Conservation (phyloP, 1,140 invertebrate species). For the Trinorchestia longiramus region DNA sequence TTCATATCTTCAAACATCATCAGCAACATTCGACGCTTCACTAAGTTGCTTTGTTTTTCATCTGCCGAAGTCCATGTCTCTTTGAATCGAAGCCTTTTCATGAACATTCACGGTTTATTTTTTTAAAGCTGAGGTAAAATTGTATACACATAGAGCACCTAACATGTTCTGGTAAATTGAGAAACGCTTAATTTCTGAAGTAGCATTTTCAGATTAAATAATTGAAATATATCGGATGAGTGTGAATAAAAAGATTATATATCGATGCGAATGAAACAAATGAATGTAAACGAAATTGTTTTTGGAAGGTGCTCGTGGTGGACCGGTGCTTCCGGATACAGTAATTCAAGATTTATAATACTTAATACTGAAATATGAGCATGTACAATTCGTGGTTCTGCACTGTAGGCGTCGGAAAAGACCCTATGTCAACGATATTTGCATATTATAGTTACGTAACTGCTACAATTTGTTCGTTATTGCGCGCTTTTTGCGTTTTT, state of each 20-base stretch:
- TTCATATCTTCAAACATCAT: slow-evolving; percentile 11
- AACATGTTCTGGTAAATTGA: neutral
- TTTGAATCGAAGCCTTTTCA: neutral
- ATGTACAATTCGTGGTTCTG: neutral
- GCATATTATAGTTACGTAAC: neutral
- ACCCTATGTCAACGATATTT: neutral
- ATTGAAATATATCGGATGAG: neutral
- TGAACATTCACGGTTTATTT: neutral
- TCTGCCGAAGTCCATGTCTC: neutral
- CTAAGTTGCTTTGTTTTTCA: neutral
- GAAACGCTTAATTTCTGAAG: neutral
- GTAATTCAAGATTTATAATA: neutral
- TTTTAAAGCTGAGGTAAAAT: neutral
- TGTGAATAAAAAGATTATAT: neutral
- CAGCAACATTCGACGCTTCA: neutral
- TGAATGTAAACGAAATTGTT: too few species aligned
- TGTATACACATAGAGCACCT: neutral
- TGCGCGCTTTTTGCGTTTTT: neutral
- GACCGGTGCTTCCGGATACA: neutral
- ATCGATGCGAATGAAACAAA: too few species aligned
- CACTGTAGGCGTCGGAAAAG: neutral
- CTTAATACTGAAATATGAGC: neutral
- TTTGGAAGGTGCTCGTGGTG: neutral
- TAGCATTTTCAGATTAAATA: neutral
- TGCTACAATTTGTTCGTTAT: neutral